Evolutionary conservation across 2,113 vertebrate species (phyloP).

Genomic region (Callipepla squamata): DNA sequence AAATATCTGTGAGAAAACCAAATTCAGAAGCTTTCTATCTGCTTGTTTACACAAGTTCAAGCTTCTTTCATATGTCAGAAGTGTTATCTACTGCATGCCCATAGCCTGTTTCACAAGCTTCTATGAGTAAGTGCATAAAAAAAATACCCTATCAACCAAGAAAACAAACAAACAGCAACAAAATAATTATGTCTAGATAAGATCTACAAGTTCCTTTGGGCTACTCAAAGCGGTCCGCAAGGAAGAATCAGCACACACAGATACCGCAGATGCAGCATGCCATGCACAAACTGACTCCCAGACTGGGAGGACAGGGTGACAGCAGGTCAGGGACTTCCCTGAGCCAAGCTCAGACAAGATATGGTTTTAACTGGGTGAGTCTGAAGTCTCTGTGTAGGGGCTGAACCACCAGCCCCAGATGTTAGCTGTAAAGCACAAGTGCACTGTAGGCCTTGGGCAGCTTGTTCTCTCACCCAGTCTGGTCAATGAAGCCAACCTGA

Average conservation of each 20-base stretch:
- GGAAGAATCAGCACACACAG: neutral
- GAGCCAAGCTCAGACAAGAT: neutral
- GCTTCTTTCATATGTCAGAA: neutral
- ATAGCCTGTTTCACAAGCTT: neutral
- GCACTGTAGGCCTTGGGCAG: rapidly evolving
- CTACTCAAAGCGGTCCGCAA: neutral
- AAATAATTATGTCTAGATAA: neutral
- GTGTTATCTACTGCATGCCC: neutral
- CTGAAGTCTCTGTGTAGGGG: neutral
- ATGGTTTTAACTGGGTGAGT: neutral
- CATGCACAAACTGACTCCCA: neutral
- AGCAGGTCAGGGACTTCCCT: neutral
- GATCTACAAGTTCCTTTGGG: neutral
- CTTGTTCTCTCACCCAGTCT: neutral
- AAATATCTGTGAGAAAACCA: neutral
- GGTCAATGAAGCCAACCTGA: neutral
- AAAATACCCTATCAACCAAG: neutral
- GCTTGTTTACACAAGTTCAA: neutral
- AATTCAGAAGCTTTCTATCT: rapidly evolving
- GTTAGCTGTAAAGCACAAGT: neutral
- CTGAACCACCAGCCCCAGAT: neutral
- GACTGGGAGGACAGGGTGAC: rapidly evolving
- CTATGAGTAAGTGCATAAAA: rapidly evolving
- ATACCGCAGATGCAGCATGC: rapidly evolving
- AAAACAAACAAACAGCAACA: neutral